Conservation (phyloP, 2,888 invertebrate species). For the Acanthococcus lagerstroemiae region DNA sequence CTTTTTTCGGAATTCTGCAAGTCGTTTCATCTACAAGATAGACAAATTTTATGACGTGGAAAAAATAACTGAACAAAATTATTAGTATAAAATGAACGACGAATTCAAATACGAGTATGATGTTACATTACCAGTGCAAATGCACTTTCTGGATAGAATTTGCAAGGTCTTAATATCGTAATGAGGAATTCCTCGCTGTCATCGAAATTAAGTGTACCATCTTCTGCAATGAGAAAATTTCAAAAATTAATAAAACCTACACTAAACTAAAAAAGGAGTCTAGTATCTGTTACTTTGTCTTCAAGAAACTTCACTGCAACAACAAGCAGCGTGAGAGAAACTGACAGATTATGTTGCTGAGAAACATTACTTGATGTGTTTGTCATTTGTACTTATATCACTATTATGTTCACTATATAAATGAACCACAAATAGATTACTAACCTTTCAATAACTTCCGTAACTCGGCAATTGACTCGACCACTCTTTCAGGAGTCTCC, state of each 20-base stretch:
- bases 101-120: too few species aligned
- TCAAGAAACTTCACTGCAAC: too few species aligned
- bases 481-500: conserved; percentile 54
- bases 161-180: conserved; percentile 71
- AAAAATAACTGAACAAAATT: neutral
- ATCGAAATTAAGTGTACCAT: conserved; percentile 51
- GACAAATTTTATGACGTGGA: neutral
- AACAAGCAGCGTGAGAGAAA: too few species aligned
- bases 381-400: too few species aligned
- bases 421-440: conserved; percentile 19
- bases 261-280: too few species aligned
- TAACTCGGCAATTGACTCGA: conserved; percentile 50
- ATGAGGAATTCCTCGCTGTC: conserved; percentile 67
- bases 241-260: too few species aligned
- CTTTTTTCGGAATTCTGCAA: conserved; percentile 64
- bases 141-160: conserved; percentile 74
- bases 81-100: too few species aligned
- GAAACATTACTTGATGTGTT: too few species aligned
- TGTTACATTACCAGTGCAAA: conserved; percentile 51
- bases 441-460: conserved; percentile 54
- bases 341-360: too few species aligned
- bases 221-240: too few species aligned
- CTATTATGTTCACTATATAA: too few species aligned
- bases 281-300: too few species aligned
- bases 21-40: conserved; percentile 57